phyloP scores from a whole-genome alignment of 1,140 invertebrate genomes.

The Lanistes nyassanus region DNA sequence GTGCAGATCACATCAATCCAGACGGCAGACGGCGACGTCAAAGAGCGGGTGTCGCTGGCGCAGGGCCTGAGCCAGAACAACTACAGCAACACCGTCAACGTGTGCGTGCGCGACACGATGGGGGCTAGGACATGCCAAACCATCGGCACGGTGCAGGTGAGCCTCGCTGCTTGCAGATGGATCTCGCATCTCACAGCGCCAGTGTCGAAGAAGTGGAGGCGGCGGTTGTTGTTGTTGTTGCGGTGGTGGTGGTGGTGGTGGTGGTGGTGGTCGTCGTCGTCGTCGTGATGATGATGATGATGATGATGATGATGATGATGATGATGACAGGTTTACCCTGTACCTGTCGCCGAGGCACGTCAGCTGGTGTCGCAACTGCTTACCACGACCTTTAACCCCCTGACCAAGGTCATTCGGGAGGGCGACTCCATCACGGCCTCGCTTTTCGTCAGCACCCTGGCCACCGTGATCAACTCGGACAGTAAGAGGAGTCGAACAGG shows the following conservation, averaged over 20 bases:
- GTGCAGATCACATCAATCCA: slow-evolving; percentile 34
- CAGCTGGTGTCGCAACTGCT: slow-evolving; percentile 19
- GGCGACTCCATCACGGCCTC: slow-evolving; percentile 38
- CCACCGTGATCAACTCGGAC: slow-evolving; percentile 41
- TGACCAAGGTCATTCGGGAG: slow-evolving; percentile 34
- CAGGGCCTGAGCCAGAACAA: slow-evolving; percentile 42
- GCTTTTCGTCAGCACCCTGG: slow-evolving; percentile 22
- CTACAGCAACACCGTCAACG: slow-evolving; percentile 37
- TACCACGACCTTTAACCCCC: slow-evolving; percentile 8
- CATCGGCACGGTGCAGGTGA: slow-evolving; percentile 40
- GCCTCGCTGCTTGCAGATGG: too few species aligned
- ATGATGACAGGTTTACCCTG: slow-evolving; percentile 42
- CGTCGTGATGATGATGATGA: slow-evolving; percentile 4
- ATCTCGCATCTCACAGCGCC: too few species aligned
- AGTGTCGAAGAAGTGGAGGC: too few species aligned
- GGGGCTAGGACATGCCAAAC: slow-evolving; percentile 25
- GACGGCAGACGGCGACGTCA: slow-evolving; percentile 9
- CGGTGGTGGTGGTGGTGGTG: background rate
- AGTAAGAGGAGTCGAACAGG: slow-evolving; percentile 45
- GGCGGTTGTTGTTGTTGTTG: too few species aligned
- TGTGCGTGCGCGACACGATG: slow-evolving; percentile 41
- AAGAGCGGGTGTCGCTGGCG: slow-evolving; percentile 29
- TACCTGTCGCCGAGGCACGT: slow-evolving; percentile 24
- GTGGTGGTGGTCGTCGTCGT: background rate
- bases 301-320: slow-evolving; percentile 14